Percentiles rank a stretch among this genome's conserved stretches.
These are phyloP conservation scores for Lamprologus sp. DNA, from an alignment of 2,113 vertebrate genomes.

Conservation along the genomic window DNA sequence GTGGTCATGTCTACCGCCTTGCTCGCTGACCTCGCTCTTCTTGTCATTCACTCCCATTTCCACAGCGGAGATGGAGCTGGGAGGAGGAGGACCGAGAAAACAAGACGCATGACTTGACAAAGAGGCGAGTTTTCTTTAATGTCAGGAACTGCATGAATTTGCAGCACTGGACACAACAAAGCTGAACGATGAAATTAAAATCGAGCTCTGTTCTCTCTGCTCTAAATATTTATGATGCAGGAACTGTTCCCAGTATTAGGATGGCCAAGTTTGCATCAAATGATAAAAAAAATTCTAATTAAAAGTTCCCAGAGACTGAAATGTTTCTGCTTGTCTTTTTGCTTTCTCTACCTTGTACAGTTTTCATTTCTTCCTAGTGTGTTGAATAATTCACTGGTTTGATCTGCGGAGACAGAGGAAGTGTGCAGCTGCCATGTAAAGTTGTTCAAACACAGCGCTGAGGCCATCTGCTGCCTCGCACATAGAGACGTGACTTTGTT, in stretches of 20 bases:
- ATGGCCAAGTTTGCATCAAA: neutral
- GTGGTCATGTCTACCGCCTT: neutral
- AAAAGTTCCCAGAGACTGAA: neutral
- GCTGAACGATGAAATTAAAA: neutral
- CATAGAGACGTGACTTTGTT: neutral
- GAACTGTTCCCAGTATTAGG: neutral
- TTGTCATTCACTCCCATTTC: conserved; percentile 3
- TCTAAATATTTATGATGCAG: conserved; percentile 25
- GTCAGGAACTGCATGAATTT: conserved; percentile 50
- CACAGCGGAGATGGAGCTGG: neutral
- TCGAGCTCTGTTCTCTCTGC: neutral
- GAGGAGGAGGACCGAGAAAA: neutral
- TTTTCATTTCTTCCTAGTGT: neutral
- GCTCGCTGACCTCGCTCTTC: conserved; percentile 15
- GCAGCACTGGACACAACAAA: neutral
- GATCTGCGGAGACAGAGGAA: neutral
- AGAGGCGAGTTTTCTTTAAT: conserved; percentile 50
- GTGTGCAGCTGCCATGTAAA: neutral
- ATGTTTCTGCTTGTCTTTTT: neutral
- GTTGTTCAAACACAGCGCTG: neutral
- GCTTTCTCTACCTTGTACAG: neutral
- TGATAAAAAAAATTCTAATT: neutral
- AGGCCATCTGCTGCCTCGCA: neutral
- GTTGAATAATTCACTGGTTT: neutral
- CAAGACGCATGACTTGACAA: conserved; percentile 30